Percentiles rank a stretch among this genome's conserved stretches.
Evolutionary conservation across 2,113 vertebrate species (phyloP).

Genomic region (Oxyruncus cristatus): DNA sequence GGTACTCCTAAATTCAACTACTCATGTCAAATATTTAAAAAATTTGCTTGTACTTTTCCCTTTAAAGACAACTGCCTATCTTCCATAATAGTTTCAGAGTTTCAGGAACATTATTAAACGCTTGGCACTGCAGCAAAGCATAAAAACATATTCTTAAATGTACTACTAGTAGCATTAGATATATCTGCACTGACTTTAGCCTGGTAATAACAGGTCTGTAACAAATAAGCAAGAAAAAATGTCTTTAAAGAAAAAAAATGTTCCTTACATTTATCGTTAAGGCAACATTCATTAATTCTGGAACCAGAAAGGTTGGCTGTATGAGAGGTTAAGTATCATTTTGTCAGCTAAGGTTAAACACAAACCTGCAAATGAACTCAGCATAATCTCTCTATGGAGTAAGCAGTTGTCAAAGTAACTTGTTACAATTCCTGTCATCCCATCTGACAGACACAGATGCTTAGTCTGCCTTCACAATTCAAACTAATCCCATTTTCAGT

Average conservation of each 20-base stretch:
- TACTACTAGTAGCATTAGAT: background rate
- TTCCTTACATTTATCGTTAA: conserved; percentile 53
- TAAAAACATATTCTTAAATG: background rate
- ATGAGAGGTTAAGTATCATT: conserved; percentile 77
- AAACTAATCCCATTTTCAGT: conserved; percentile 81
- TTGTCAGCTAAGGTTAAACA: conserved; percentile 75
- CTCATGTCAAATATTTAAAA: background rate
- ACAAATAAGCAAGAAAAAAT: background rate
- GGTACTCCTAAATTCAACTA: background rate
- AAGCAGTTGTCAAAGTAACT: conserved; percentile 81
- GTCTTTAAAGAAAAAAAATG: conserved; percentile 1
- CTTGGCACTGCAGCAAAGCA: background rate
- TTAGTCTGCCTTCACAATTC: conserved; percentile 76
- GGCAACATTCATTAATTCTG: conserved; percentile 64
- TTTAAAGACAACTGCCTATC: background rate
- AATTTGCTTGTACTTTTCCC: background rate
- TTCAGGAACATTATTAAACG: background rate
- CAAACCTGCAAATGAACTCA: conserved; percentile 77
- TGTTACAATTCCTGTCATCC: conserved; percentile 81
- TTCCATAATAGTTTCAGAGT: background rate
- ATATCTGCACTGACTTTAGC: background rate
- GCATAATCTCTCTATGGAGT: conserved; percentile 77
- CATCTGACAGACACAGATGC: conserved; percentile 77
- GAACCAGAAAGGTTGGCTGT: conserved; percentile 60
- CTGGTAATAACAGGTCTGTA: background rate